Conservation (phyloP, 2,113 vertebrate species). For the Lontra canadensis region DNA sequence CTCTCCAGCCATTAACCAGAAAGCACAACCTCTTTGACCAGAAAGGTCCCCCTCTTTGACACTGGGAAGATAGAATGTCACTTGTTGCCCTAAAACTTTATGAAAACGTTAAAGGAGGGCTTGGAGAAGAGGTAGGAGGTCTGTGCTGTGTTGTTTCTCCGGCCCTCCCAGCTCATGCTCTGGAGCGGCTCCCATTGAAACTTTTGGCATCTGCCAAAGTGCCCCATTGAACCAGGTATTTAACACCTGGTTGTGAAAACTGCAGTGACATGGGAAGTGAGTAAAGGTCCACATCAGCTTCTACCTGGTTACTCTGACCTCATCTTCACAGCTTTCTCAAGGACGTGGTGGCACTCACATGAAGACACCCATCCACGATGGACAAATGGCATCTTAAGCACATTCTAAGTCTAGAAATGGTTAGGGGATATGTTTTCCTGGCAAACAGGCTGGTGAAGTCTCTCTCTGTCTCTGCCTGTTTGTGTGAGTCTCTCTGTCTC, state of each 20-base stretch:
- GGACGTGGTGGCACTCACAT: rapidly evolving
- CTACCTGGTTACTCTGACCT: neutral
- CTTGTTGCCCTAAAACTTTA: neutral
- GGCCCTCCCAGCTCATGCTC: neutral
- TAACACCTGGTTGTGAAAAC: neutral
- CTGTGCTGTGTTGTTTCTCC: rapidly evolving
- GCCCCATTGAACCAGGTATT: neutral
- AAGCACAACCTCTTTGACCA: rapidly evolving
- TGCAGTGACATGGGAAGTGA: neutral
- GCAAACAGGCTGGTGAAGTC: neutral
- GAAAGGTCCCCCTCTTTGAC: rapidly evolving
- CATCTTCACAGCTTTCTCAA: neutral
- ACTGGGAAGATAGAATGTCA: neutral
- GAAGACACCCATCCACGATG: neutral
- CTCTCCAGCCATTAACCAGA: too few relatives aligned
- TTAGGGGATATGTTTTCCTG: neutral
- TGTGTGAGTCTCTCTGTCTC: neutral
- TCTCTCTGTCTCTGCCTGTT: neutral
- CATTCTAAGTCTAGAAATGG: neutral
- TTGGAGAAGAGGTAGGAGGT: neutral
- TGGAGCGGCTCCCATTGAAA: neutral
- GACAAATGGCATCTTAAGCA: neutral
- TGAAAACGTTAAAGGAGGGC: neutral
- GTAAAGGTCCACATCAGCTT: neutral
- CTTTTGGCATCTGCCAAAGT: too few relatives aligned